Conservation (phyloP, 2,888 invertebrate species). For the Apodemia hepburni region DNA sequence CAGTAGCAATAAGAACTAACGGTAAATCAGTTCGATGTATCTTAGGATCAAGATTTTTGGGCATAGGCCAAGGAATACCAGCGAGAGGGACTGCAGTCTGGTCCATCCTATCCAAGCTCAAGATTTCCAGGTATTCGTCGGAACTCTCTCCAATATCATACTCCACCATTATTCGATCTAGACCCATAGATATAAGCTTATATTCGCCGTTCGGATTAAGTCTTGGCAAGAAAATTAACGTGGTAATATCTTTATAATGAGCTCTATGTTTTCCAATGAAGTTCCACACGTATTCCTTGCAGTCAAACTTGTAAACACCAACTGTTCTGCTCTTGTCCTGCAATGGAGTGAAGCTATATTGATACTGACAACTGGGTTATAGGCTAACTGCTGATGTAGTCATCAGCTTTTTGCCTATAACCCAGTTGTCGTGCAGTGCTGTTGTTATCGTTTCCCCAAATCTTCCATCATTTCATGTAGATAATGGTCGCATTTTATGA, state of each 20-base stretch:
- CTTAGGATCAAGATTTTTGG: slow-evolving; percentile 41
- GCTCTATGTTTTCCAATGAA: slow-evolving; percentile 81
- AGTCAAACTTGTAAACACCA: slow-evolving; percentile 66
- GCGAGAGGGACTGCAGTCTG: slow-evolving; percentile 81
- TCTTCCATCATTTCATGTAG: too few relatives aligned
- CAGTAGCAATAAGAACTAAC: slow-evolving; percentile 79
- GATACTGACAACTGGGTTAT: neutral
- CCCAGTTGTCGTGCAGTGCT: too few relatives aligned
- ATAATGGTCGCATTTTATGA: too few relatives aligned
- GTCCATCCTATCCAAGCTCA: slow-evolving; percentile 80
- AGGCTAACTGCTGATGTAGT: too few relatives aligned
- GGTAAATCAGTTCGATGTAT: slow-evolving; percentile 47
- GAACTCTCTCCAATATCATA: slow-evolving; percentile 76
- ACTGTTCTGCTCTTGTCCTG: slow-evolving; percentile 78
- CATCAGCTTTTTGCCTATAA: too few relatives aligned
- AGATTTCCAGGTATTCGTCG: slow-evolving; percentile 54
- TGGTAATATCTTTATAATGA: slow-evolving; percentile 79
- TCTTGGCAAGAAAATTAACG: slow-evolving; percentile 76
- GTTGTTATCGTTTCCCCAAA: too few relatives aligned
- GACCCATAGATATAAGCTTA: slow-evolving; percentile 79
- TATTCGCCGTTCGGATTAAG: slow-evolving; percentile 49
- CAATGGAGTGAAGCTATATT: slow-evolving; percentile 25
- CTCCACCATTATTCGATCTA: slow-evolving; percentile 80
- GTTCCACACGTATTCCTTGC: slow-evolving; percentile 59
- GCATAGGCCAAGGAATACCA: slow-evolving; percentile 57